Percentiles rank a stretch among this genome's conserved stretches.
Evolutionary conservation across 2,113 vertebrate genomes (phyloP).

Genomic region (Hydrolagus affinis): DNA sequence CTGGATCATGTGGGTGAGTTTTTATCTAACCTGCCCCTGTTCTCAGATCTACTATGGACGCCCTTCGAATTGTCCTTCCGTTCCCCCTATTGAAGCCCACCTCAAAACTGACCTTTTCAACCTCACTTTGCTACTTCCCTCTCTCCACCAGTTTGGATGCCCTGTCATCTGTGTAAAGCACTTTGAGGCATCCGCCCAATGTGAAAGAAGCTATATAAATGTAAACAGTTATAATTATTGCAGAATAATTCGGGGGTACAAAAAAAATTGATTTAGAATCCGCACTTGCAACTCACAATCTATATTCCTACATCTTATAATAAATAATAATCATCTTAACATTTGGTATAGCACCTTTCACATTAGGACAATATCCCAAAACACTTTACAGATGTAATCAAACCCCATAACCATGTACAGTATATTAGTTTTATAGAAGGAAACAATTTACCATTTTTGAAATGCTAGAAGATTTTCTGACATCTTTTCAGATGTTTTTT

Average conservation of each 20-base stretch:
- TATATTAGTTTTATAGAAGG: not conserved
- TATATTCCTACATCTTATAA: not conserved
- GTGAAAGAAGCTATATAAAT: not conserved
- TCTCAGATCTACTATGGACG: too few relatives aligned
- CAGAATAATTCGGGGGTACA: not conserved
- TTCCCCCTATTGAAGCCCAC: too few relatives aligned
- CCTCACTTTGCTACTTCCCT: too few relatives aligned
- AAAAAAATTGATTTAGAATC: not conserved
- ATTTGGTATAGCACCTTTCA: too few relatives aligned
- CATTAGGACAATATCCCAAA: too few relatives aligned
- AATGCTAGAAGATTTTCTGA: slow-evolving; percentile 60
- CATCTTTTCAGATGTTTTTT: slow-evolving; percentile 61
- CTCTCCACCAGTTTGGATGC: too few relatives aligned
- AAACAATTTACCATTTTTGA: slow-evolving; percentile 64
- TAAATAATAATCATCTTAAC: not conserved
- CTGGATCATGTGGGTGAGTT: too few relatives aligned
- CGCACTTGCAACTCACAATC: not conserved
- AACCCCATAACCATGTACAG: not conserved
- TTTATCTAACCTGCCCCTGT: too few relatives aligned
- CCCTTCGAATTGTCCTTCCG: too few relatives aligned
- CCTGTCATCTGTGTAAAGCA: too few relatives aligned
- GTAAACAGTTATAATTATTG: not conserved
- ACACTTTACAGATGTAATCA: too few relatives aligned
- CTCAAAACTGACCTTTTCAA: too few relatives aligned
- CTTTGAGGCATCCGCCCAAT: not conserved